phyloP scores from a whole-genome alignment of 2,113 vertebrate species.

The Galeopterus variegatus region DNA sequence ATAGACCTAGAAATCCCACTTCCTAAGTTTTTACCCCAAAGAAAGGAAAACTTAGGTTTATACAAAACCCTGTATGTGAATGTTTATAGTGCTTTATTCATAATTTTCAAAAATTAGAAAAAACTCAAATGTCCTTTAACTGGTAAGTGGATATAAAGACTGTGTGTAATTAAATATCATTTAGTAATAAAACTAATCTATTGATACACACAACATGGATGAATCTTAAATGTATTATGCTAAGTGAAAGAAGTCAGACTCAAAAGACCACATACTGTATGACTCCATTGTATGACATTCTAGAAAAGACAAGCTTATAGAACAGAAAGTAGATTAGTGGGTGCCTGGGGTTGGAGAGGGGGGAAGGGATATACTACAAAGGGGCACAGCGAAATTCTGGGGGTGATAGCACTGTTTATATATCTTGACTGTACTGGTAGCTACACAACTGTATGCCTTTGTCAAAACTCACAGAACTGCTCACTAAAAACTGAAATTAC shows the following conservation, averaged over 20 bases:
- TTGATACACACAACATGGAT: not conserved
- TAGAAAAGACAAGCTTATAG: conserved; percentile 34
- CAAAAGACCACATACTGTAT: not conserved
- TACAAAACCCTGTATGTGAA: conserved; percentile 14
- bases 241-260: conserved; percentile 10
- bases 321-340: not conserved
- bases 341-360: not conserved
- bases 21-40: not conserved
- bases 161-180: conserved; percentile 28
- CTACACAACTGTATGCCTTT: not conserved
- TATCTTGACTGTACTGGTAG: not conserved
- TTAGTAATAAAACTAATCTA: conserved; percentile 27
- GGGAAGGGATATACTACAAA: not conserved
- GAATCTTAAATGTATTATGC: conserved; percentile 5
- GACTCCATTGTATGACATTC: not conserved
- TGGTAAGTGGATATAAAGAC: not conserved
- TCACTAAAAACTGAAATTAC: not conserved
- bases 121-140: conserved; percentile 14
- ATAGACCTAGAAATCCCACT: conserved; percentile 14
- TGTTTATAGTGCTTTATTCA: conserved; percentile 25
- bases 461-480: not conserved
- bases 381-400: not conserved
- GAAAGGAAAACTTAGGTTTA: conserved; percentile 46
- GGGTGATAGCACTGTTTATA: not conserved
- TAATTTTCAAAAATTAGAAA: conserved; percentile 38